Conservation (phyloP, 2,888 invertebrate species). For the Pollenia griseotomentosa region DNA sequence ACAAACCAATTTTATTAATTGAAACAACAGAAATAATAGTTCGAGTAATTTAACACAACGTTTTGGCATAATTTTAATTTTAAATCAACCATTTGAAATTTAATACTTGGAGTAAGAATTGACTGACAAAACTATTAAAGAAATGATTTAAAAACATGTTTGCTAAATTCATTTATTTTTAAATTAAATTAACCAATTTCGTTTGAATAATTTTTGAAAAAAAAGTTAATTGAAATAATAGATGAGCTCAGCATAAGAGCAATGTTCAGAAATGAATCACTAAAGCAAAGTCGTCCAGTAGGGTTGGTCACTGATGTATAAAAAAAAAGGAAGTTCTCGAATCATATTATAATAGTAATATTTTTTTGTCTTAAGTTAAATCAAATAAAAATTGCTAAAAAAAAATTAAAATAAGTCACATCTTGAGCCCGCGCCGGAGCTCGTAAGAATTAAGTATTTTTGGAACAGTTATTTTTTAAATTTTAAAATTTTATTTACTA, state of each 20-base stretch:
- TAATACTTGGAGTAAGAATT: constrained; percentile 40
- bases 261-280: constrained; percentile 31
- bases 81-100: constrained; percentile 51
- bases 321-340: no score
- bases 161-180: no score
- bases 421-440: no score
- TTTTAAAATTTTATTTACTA: no score
- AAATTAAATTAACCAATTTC: constrained; percentile 14
- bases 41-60: constrained; percentile 7
- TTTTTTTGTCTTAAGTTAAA: no score
- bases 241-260: constrained; percentile 55
- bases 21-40: constrained; percentile 4
- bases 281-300: neutral
- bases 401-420: no score
- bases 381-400: no score
- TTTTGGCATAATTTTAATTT: constrained; percentile 24
- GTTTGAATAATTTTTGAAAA: neutral
- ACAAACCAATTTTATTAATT: constrained; percentile 8
- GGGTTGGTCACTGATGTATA: no score
- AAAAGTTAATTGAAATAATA: constrained; percentile 51
- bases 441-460: no score
- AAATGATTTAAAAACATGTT: no score
- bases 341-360: no score
- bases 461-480: no score
- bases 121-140: neutral